These are phyloP conservation scores for Teleiodes luculella DNA, from an alignment of 2,888 invertebrate genomes.

Conservation along the genomic window DNA sequence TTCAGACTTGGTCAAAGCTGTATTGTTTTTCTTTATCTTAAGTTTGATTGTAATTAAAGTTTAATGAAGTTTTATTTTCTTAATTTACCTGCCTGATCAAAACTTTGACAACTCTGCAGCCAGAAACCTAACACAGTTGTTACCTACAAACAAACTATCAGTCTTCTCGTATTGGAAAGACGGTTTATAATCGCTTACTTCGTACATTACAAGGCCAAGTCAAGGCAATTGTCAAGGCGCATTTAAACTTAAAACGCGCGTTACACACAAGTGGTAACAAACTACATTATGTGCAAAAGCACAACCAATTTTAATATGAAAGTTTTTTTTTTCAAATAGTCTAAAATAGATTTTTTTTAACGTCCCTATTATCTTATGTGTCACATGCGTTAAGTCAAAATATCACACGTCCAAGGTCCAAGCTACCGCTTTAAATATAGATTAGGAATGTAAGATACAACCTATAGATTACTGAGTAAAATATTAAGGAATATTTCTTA, in stretches of 20 bases:
- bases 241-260: background rate
- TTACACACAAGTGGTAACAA: background rate
- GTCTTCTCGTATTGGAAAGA: constrained; percentile 37
- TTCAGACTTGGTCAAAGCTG: background rate
- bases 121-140: constrained; percentile 2
- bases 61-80: too few relatives aligned
- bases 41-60: too few relatives aligned
- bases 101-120: background rate
- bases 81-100: background rate
- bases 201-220: constrained; percentile 4
- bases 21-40: background rate
- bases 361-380: background rate
- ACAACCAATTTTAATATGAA: too few relatives aligned
- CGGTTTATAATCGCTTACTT: constrained; percentile 18
- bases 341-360: background rate
- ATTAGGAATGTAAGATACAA: constrained; percentile 20
- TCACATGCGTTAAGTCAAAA: background rate
- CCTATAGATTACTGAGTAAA: constrained; percentile 7
- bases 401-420: constrained; percentile 20
- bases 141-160: constrained; percentile 30
- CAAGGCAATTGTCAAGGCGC: constrained; percentile 10
- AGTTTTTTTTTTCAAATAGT: too few relatives aligned
- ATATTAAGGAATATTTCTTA: background rate
- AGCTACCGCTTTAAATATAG: constrained; percentile 12
- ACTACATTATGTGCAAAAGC: background rate